Percentiles rank a stretch among this genome's conserved stretches.
Conservation (phyloP, 2,888 invertebrate species). For the Agapostemon virescens region DNA sequence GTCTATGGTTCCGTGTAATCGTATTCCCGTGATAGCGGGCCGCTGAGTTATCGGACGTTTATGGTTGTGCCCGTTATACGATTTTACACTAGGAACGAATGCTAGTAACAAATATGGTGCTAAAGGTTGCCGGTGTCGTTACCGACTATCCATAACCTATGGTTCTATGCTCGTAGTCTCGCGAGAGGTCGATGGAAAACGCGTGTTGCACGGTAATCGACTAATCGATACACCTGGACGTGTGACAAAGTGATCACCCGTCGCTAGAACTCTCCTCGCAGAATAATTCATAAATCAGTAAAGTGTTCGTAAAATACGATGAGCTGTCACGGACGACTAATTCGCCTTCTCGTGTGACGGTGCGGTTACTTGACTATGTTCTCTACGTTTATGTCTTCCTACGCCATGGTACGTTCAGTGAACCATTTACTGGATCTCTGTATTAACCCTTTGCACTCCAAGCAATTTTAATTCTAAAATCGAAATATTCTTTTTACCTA, state of each 20-base stretch:
- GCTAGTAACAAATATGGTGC: constrained; percentile 55
- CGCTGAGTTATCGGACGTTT: constrained; percentile 65
- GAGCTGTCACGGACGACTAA: neutral
- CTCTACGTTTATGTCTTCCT: neutral
- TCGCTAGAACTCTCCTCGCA: neutral
- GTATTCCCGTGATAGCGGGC: constrained; percentile 44
- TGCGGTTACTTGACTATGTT: neutral
- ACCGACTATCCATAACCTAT: constrained; percentile 45
- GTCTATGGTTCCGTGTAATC: constrained; percentile 39
- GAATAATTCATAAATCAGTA: constrained; percentile 16
- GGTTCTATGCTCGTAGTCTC: neutral
- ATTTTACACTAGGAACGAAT: constrained; percentile 58
- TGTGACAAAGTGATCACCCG: neutral
- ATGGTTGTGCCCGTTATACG: constrained; percentile 63
- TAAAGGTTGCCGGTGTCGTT: constrained; percentile 44
- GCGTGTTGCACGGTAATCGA: neutral
- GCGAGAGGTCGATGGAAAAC: neutral
- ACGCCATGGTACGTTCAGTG: neutral
- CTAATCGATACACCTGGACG: constrained; percentile 14
- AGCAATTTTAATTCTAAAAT: no score
- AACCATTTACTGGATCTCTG: neutral
- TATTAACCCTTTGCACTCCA: no score
- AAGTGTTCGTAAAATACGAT: neutral
- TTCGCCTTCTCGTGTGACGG: neutral
- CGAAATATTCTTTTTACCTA: no score